Evolutionary conservation across 2,797 vertebrate genomes (phyloP).

Genomic region (Synaphobranchus kaupii): DNA sequence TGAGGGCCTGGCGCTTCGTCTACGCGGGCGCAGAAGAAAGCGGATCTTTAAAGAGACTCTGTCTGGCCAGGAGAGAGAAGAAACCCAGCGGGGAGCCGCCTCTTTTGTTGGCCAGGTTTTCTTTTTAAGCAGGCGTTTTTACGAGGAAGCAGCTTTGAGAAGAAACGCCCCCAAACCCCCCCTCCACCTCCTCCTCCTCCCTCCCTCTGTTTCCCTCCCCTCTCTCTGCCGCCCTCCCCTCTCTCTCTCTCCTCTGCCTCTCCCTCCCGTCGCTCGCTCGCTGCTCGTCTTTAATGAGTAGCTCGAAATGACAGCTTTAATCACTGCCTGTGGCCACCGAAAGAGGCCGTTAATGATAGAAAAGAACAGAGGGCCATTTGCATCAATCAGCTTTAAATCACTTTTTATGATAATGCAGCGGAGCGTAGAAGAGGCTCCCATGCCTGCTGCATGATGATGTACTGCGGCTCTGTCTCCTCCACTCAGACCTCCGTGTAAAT

Average conservation of each 20-base stretch:
- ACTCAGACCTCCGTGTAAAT: constrained; percentile 76
- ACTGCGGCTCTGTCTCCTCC: constrained; percentile 74
- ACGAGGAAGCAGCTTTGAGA: constrained; percentile 50
- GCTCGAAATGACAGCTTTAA: constrained; percentile 99
- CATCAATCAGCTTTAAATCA: constrained; percentile 99
- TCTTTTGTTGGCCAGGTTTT: constrained; percentile 24
- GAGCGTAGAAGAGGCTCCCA: constrained; percentile 88
- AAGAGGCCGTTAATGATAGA: constrained; percentile 97
- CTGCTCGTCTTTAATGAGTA: constrained; percentile 93
- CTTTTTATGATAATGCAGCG: constrained; percentile 99
- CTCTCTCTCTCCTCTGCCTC: constrained; percentile 60
- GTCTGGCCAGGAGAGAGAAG: constrained; percentile 15
- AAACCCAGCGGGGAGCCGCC: background rate
- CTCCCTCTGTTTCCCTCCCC: constrained; percentile 56
- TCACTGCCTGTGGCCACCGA: constrained; percentile 98
- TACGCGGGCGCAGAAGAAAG: background rate
- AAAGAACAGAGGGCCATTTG: constrained; percentile 98
- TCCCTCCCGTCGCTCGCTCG: constrained; percentile 81
- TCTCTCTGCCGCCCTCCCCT: constrained; percentile 70
- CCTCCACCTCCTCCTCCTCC: constrained; percentile 60
- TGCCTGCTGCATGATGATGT: constrained; percentile 90
- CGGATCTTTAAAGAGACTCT: constrained; percentile 8
- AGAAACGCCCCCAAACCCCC: constrained; percentile 63
- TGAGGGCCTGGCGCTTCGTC: background rate
- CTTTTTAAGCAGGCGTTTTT: constrained; percentile 51